Conservation (phyloP, 2,113 vertebrate species). For the Brachypodius melanocephalos region DNA sequence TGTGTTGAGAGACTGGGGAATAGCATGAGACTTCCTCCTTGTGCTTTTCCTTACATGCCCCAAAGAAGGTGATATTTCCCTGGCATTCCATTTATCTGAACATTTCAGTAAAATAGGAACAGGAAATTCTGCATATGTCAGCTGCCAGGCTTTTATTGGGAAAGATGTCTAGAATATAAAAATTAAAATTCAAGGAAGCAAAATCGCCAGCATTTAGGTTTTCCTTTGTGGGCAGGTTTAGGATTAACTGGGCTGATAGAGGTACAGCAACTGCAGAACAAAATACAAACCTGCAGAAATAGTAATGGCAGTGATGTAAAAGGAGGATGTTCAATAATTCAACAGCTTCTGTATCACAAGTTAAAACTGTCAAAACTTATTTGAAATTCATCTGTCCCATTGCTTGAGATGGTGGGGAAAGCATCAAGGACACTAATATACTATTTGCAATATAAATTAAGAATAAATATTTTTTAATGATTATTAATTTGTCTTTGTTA, state of each 20-base stretch:
- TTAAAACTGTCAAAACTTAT: background rate
- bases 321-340: background rate
- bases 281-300: background rate
- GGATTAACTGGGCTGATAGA: background rate
- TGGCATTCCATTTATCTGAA: background rate
- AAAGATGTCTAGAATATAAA: background rate
- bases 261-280: background rate
- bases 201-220: background rate
- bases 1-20: background rate
- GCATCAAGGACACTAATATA: background rate
- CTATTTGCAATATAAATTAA: background rate
- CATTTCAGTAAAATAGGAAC: background rate
- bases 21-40: background rate
- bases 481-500: background rate
- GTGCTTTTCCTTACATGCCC: background rate
- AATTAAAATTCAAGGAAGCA: background rate
- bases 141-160: background rate
- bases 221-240: background rate
- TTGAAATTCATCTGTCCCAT: background rate
- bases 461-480: background rate
- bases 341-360: background rate
- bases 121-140: background rate
- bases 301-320: background rate
- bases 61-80: background rate
- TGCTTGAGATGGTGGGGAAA: background rate